Evolutionary conservation across 2,113 vertebrate genomes (phyloP).

Genomic region (Crotalus horridus): DNA sequence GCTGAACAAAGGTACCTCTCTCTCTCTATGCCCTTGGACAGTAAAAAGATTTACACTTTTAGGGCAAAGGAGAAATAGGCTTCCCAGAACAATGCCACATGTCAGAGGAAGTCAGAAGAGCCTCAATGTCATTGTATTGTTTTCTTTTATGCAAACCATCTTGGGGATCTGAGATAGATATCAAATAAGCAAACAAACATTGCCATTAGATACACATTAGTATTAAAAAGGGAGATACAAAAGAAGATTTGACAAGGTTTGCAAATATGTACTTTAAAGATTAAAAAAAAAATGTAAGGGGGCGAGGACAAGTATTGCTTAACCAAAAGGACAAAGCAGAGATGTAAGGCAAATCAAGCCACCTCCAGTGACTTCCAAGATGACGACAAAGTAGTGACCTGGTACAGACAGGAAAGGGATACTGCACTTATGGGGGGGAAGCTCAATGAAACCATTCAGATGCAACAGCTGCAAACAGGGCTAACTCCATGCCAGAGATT

Average conservation of each 20-base stretch:
- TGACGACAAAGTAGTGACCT: background rate
- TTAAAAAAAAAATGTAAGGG: background rate
- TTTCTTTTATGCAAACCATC: background rate
- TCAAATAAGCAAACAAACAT: background rate
- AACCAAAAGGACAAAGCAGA: background rate
- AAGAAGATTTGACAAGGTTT: background rate
- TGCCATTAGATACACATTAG: background rate
- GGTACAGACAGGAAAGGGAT: background rate
- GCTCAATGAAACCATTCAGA: background rate
- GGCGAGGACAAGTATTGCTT: background rate
- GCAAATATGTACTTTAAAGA: background rate
- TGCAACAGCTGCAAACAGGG: background rate
- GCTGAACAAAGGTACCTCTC: background rate
- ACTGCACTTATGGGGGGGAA: background rate
- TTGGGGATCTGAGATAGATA: background rate
- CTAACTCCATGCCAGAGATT: background rate
- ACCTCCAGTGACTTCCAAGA: background rate
- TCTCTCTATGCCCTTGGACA: background rate
- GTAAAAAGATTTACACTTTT: background rate
- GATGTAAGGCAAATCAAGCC: background rate
- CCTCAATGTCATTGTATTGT: background rate
- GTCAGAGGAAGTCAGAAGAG: background rate
- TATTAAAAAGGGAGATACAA: background rate
- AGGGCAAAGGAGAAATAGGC: background rate
- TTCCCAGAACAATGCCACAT: background rate